Evolutionary conservation across 2,113 vertebrate species (phyloP), one percentile per base, ranked within the genome.

Genomic region (Nothocercus nigrocapillus): DNA sequence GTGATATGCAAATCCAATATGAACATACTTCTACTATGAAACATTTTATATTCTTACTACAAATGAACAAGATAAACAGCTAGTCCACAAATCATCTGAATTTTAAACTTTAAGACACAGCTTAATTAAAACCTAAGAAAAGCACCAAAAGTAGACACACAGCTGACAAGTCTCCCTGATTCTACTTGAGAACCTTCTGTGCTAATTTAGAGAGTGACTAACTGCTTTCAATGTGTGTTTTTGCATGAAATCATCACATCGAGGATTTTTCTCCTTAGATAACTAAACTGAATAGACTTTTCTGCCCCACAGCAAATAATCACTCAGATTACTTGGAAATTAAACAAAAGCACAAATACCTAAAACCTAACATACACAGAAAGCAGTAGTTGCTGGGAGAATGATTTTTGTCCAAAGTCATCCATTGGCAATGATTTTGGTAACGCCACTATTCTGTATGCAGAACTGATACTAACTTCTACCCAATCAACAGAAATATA

Each of bases 101-200:
- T 84, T 83, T 85, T 89, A 75, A 75, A 17, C 56, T 54, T 64
- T 81, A 85, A 91, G 78, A 61, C 3, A 25, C 40, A 11, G 10
- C 53, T 44, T 84, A 68, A 89, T 89, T 68, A 93, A 86, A 93
- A 86, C 69, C 25, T 53, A 92, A 82, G 92, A 51, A 81, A 56
- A 66, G 25, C 51, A 72, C 86, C 89, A 90, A 94, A 97, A 96
- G 93, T 89, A 45, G 73, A 59, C 68, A 11, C 22, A 61, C 88
- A 90, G 83, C 85, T 95, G 95, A 88, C 85, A 94, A 27, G 7
- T 38, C 76, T 88, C 81, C 90, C 64, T 34, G 83, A 75, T 54
- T 81, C 88, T 70, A 45, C 2, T 3, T 78, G 61, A 88, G 90
- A 95, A 95, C 88, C 83, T 94, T 88, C 95, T 95, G 95, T 84